Conservation (phyloP, 2,113 vertebrate species). For the Astur gentilis region DNA sequence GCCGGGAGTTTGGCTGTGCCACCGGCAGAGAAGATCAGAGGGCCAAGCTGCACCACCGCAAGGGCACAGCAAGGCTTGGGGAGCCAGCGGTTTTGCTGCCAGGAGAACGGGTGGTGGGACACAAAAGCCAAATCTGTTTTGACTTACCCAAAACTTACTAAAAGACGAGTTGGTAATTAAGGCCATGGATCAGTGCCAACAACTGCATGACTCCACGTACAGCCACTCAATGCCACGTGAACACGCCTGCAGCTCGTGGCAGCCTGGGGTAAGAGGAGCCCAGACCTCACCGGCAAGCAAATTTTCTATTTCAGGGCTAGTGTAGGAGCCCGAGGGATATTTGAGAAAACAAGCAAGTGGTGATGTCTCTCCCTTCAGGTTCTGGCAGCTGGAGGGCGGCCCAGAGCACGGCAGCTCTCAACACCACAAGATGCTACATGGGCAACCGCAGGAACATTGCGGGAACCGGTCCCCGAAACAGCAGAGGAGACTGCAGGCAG, state of each 20-base stretch:
- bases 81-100: fast-evolving
- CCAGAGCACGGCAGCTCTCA: neutral
- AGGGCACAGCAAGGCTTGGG: neutral
- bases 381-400: neutral
- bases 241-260: neutral
- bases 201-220: neutral
- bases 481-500: neutral
- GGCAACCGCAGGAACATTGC: neutral
- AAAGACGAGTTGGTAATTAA: neutral
- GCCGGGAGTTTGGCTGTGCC: neutral
- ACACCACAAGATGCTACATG: neutral
- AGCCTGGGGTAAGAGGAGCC: neutral
- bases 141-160: neutral
- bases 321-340: neutral
- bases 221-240: fast-evolving
- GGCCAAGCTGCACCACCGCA: fast-evolving
- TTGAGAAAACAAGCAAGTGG: neutral
- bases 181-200: neutral
- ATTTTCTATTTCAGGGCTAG: neutral
- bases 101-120: fast-evolving
- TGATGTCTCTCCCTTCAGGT: neutral
- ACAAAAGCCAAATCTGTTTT: neutral
- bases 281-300: neutral
- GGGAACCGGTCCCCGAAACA: neutral
- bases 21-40: neutral